Evolutionary conservation across 1,140 invertebrate genomes (phyloP).

Genomic region (Trinorchestia longiramus): DNA sequence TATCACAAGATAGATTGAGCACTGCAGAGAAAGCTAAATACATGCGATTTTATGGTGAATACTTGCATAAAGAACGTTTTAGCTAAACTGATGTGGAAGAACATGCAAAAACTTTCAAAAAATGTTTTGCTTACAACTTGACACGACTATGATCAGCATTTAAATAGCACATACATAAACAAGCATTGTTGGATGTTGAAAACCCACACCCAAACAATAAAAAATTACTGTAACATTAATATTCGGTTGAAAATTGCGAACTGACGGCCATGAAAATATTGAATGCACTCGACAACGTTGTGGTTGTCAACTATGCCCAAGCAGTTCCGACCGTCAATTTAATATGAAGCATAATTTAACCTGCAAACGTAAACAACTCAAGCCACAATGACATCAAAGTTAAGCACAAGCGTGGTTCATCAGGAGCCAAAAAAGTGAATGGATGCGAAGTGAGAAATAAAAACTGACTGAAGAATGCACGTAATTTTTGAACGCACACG

Average conservation of each 20-base stretch:
- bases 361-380: not conserved
- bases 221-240: not conserved
- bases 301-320: not conserved
- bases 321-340: not conserved
- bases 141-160: not conserved
- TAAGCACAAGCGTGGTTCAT: not conserved
- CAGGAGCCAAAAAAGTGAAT: not conserved
- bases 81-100: not conserved
- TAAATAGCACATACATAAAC: not conserved
- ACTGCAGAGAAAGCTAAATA: not conserved
- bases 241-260: not conserved
- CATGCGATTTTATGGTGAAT: not conserved
- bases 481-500: not conserved
- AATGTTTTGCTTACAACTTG: not conserved
- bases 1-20: not conserved
- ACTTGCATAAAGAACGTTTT: too few species aligned
- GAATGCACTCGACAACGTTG: not conserved
- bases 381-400: not conserved
- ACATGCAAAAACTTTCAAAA: not conserved
- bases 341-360: not conserved
- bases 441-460: not conserved
- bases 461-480: not conserved
- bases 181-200: not conserved
- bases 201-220: not conserved
- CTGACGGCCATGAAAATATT: not conserved